Evolutionary conservation across 2,888 invertebrate genomes (phyloP).

Genomic region (Plebejus anna): DNA sequence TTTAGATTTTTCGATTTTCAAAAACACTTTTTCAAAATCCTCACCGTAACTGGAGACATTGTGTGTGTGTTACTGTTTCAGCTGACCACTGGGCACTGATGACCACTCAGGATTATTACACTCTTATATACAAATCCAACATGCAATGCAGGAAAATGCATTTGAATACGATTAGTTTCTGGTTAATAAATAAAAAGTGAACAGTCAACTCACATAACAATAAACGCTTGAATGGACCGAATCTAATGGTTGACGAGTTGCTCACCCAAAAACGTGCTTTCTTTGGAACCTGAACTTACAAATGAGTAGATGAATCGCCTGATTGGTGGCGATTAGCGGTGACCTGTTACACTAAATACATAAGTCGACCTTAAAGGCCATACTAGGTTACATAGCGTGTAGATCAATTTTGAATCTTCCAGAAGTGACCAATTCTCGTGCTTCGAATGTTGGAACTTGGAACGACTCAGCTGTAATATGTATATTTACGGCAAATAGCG

Average conservation of each 20-base stretch:
- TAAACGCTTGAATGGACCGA: slow-evolving; percentile 31
- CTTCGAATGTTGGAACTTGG: too few relatives aligned
- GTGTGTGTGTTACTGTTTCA: slow-evolving; percentile 42
- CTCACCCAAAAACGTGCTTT: neutral
- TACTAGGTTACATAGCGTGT: too few relatives aligned
- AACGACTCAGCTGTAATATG: too few relatives aligned
- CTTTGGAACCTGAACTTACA: neutral
- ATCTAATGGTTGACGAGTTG: neutral
- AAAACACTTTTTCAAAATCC: slow-evolving; percentile 21
- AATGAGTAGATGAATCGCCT: neutral
- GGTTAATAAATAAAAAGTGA: slow-evolving; percentile 32
- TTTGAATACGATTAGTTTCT: slow-evolving; percentile 39
- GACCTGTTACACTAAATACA: too few relatives aligned
- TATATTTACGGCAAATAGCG: too few relatives aligned
- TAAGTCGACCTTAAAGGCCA: too few relatives aligned
- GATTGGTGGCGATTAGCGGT: too few relatives aligned
- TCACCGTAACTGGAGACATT: slow-evolving; percentile 74
- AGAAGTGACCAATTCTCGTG: too few relatives aligned
- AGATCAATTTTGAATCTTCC: too few relatives aligned
- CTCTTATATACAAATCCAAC: slow-evolving; percentile 67
- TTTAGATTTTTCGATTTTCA: neutral
- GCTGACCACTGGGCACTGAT: slow-evolving; percentile 53
- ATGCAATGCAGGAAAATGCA: slow-evolving; percentile 36
- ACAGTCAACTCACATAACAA: slow-evolving; percentile 34
- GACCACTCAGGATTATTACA: slow-evolving; percentile 50